Conservation (phyloP, 2,888 invertebrate genomes). For the Arge pagana region DNA sequence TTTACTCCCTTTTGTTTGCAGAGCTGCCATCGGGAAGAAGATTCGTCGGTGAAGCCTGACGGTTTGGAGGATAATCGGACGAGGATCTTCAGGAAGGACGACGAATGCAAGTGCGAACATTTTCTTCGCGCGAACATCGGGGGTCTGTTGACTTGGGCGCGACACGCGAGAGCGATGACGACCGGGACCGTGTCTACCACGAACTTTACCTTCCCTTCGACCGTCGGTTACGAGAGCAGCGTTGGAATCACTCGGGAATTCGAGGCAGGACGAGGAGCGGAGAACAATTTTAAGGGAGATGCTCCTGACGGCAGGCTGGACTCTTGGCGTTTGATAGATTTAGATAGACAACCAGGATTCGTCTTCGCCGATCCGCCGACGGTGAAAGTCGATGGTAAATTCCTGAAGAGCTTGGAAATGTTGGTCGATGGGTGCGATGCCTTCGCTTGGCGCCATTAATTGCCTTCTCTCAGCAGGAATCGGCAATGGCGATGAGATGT, state of each 20-base stretch:
- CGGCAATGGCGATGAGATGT: constrained; percentile 30
- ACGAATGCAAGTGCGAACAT: constrained; percentile 38
- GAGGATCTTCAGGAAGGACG: constrained; percentile 17
- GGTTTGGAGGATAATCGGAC: constrained; percentile 18
- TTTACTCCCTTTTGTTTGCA: too few species aligned
- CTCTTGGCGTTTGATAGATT: constrained; percentile 24
- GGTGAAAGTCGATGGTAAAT: constrained; percentile 4
- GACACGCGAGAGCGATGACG: constrained; percentile 37
- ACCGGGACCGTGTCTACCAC: constrained; percentile 34
- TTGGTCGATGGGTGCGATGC: too few species aligned
- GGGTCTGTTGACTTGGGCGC: constrained; percentile 40
- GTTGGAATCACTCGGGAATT: constrained; percentile 14
- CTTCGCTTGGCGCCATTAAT: too few species aligned
- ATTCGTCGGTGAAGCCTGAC: constrained; percentile 4
- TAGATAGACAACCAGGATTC: constrained; percentile 22
- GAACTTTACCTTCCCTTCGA: constrained; percentile 34
- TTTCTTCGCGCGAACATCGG: constrained; percentile 35
- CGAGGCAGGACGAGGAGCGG: constrained; percentile 26
- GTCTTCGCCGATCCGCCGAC: neutral
- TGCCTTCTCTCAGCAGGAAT: too few species aligned
- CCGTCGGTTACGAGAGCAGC: constrained; percentile 17
- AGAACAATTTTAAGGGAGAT: constrained; percentile 17
- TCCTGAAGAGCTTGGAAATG: too few species aligned
- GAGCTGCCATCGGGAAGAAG: constrained; percentile 27
- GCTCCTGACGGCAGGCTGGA: constrained; percentile 14